Evolutionary conservation across 2,888 invertebrate genomes (phyloP), one percentile per base, ranked within the genome.

Genomic region (Drosophila merina): DNA sequence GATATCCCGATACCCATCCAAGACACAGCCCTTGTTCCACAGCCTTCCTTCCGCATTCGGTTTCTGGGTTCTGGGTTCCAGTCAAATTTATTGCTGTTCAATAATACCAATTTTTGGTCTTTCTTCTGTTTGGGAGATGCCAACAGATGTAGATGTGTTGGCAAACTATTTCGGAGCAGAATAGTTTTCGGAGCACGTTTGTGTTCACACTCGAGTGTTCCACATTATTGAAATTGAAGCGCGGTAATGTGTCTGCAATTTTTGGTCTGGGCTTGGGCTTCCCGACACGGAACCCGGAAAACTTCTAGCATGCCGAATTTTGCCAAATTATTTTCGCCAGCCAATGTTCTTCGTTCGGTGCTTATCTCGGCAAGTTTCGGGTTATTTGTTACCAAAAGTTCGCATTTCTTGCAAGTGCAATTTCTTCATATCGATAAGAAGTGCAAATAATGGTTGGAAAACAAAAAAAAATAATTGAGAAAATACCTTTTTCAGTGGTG

Each of bases 51-150:
- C 20, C 20, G 26, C 60, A 49, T 25, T 63, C 50, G 20, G 50
- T 68, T 58, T 55, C 50, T 59, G 66, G 55, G 52, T 58, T 55
- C 50, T 59, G 66, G 55, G 52, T 56, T 72, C 60, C 57, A 54
- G 60, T 66, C 66, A 64, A 83, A 88, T 87, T 87, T 88, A 87
- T 87, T 87, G 82, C 87, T 71, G 79, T 83, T 79, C 88, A 85
- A 87, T 88, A 86, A 79, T 75, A 77, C 69, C 51, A 74, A 62
- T 74, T 72, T 70, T 54, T 70, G 54, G 47, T 47, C 44, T 58
- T 72, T 58, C 52, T 60, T 47, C 57, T 52, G 62, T 62, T 36
- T 36, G 59, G 58, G 75, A 54, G 55, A 57, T 50, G 70, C 56
- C 67, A 71, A 73, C 75, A 68, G 70, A 72, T 72, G 76, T 74